phyloP scores from a whole-genome alignment of 1,140 invertebrate species.

The Drosophila gunungcola region DNA sequence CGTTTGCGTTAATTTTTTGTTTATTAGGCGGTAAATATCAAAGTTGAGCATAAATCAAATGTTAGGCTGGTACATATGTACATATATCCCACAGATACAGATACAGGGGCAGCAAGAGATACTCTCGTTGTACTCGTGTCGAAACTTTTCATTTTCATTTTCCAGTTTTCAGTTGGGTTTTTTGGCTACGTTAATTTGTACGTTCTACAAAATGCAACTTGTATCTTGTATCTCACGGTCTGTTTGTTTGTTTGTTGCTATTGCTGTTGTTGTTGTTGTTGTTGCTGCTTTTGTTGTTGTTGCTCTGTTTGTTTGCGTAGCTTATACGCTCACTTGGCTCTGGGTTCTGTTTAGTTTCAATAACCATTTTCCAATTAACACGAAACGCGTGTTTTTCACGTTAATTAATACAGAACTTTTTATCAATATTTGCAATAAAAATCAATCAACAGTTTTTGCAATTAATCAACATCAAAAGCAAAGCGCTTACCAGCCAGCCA shows the following conservation, averaged over 20 bases:
- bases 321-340: slow-evolving; percentile 62
- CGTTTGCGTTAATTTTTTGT: slow-evolving; percentile 80
- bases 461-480: slow-evolving; percentile 82
- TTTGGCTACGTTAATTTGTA: slow-evolving; percentile 76
- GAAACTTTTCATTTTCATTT: slow-evolving; percentile 53
- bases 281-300: slow-evolving; percentile 13
- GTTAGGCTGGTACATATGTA: slow-evolving; percentile 53
- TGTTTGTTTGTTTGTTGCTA: slow-evolving; percentile 73
- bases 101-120: slow-evolving; percentile 9
- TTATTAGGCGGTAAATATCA: slow-evolving; percentile 83
- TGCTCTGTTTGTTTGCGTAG: slow-evolving; percentile 65
- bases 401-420: slow-evolving; percentile 84
- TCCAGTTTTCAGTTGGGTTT: slow-evolving; percentile 29
- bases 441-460: slow-evolving; percentile 81
- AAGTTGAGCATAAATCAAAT: slow-evolving; percentile 81
- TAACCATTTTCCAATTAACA: slow-evolving; percentile 83
- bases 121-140: slow-evolving; percentile 52
- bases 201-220: slow-evolving; percentile 77
- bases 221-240: slow-evolving; percentile 77
- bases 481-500: slow-evolving; percentile 22
- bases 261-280: too few relatives aligned
- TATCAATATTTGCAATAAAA: slow-evolving; percentile 84
- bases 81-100: slow-evolving; percentile 21
- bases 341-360: slow-evolving; percentile 79
- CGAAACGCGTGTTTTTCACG: slow-evolving; percentile 79